These are phyloP conservation scores for Luidia sarsii DNA, from an alignment of 53 echinoderm and acorn worm genomes.

Conservation along the genomic window DNA sequence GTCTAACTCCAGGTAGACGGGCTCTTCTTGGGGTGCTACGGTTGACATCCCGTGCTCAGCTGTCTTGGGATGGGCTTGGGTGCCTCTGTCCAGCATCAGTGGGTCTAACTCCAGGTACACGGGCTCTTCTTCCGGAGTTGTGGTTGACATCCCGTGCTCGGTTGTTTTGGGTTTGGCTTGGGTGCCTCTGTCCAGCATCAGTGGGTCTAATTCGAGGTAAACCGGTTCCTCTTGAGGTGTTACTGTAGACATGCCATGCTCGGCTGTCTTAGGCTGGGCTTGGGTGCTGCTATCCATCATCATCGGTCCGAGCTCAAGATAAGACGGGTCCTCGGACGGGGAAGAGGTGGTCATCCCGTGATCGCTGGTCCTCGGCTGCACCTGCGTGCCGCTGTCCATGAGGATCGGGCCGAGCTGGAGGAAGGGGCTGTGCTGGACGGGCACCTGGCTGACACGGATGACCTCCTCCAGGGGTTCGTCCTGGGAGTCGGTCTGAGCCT, in stretches of 20 bases:
- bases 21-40: background rate
- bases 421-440: constrained; percentile 28
- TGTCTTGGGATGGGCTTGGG: constrained; percentile 20
- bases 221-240: background rate
- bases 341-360: constrained; percentile 16
- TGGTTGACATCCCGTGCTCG: constrained; percentile 37
- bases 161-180: constrained; percentile 23
- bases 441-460: constrained; percentile 39
- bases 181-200: constrained; percentile 29
- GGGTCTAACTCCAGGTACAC: constrained; percentile 27
- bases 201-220: constrained; percentile 32
- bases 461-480: constrained; percentile 47
- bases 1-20: constrained; percentile 20
- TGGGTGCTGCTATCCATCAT: constrained; percentile 40
- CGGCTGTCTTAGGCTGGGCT: constrained; percentile 6
- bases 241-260: constrained; percentile 30
- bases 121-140: background rate
- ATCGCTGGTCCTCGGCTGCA: constrained; percentile 18
- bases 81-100: constrained; percentile 30
- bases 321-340: background rate
- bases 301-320: constrained; percentile 34
- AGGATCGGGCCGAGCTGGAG: constrained; percentile 39
- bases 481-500: constrained; percentile 15
- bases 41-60: constrained; percentile 37
- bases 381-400: constrained; percentile 38